Evolutionary conservation across 2,888 invertebrate genomes (phyloP).

Genomic region (Adela reaumurella): DNA sequence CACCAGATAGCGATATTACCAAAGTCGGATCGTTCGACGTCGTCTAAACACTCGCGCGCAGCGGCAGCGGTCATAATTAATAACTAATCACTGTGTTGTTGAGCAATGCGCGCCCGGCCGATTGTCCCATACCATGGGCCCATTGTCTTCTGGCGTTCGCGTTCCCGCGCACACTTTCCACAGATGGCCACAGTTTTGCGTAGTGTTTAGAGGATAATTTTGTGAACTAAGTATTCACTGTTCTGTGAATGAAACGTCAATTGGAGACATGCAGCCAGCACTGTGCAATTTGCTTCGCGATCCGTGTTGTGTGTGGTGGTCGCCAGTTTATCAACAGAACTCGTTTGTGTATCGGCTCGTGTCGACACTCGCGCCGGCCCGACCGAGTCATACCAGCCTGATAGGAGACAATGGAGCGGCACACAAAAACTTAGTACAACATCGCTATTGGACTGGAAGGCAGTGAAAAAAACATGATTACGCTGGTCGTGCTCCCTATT

Average conservation of each 20-base stretch:
- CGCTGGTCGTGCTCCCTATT: too few relatives aligned
- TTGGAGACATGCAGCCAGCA: too few relatives aligned
- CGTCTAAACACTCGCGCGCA: background rate
- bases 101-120: background rate
- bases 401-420: background rate
- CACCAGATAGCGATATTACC: conserved; percentile 52
- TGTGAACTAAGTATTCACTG: background rate
- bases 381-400: background rate
- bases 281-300: too few relatives aligned
- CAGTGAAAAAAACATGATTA: too few relatives aligned
- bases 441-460: too few relatives aligned
- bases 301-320: too few relatives aligned
- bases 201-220: background rate
- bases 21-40: conserved; percentile 26
- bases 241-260: background rate
- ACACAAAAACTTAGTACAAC: background rate
- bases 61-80: background rate
- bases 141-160: background rate
- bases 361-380: background rate
- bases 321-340: background rate
- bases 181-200: background rate
- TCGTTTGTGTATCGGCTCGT: background rate
- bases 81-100: background rate
- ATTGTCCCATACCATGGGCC: too few relatives aligned
- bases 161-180: background rate